phyloP scores from a whole-genome alignment of 2,113 vertebrate species.

The Chrysemys picta region DNA sequence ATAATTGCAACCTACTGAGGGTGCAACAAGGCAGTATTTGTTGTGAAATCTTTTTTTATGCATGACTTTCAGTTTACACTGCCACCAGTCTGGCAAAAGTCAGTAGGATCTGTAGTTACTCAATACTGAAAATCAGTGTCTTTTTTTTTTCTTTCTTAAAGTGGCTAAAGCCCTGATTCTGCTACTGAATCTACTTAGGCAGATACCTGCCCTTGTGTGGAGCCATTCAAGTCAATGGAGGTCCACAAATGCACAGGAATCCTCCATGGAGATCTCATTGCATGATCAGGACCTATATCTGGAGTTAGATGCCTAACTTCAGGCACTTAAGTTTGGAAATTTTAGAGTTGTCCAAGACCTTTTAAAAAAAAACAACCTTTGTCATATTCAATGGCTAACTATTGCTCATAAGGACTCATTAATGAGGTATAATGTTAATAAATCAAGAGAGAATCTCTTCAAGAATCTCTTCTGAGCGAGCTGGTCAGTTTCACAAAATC shows the following conservation, averaged over 20 bases:
- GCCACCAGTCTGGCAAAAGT: not conserved
- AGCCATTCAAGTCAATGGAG: no score
- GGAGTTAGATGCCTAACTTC: not conserved
- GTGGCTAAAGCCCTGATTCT: not conserved
- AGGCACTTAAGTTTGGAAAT: not conserved
- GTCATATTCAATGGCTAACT: not conserved
- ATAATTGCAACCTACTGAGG: not conserved
- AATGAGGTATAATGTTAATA: not conserved
- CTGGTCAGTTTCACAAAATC: not conserved
- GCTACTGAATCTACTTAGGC: not conserved
- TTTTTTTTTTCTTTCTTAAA: not conserved
- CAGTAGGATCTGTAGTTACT: not conserved
- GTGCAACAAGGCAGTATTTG: not conserved
- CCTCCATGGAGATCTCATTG: not conserved
- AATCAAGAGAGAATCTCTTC: not conserved
- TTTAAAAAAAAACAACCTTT: not conserved
- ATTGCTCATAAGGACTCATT: not conserved
- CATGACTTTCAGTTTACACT: not conserved
- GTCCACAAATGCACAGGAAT: not conserved
- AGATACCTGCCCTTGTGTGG: not conserved
- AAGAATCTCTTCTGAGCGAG: not conserved
- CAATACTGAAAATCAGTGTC: not conserved
- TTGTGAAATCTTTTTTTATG: not conserved
- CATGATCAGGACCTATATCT: not conserved
- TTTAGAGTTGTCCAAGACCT: not conserved